Percentiles rank a stretch among this genome's conserved stretches.
These are phyloP conservation scores for Drosophila neotestacea DNA, from an alignment of 2,888 invertebrate genomes.

Conservation along the genomic window DNA sequence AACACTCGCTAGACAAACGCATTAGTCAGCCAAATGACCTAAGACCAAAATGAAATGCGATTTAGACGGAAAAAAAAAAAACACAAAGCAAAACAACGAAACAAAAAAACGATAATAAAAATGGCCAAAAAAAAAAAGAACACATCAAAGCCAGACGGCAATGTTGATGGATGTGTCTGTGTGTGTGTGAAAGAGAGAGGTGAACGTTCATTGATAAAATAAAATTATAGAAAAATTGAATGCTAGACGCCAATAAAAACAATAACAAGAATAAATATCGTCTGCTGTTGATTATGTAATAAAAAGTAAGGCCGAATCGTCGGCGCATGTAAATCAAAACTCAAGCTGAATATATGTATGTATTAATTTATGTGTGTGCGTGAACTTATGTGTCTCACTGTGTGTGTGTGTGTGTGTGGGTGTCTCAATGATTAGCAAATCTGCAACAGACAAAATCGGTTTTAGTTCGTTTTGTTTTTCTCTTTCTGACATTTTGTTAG, in stretches of 20 bases:
- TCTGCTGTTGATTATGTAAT: conserved; percentile 61
- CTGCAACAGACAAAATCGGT: conserved; percentile 22
- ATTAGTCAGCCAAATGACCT: conserved; percentile 48
- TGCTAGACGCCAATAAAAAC: conserved; percentile 59
- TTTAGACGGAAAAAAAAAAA: conserved; percentile 17
- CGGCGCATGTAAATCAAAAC: conserved; percentile 58
- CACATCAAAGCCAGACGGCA: conserved; percentile 52
- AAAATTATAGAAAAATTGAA: conserved; percentile 54
- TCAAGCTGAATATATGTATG: conserved; percentile 12
- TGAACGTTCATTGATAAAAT: conserved; percentile 59
- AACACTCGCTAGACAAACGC: conserved; percentile 11
- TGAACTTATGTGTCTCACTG: neutral
- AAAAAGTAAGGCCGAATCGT: conserved; percentile 46
- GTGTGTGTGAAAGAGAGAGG: neutral
- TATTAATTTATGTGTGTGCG: conserved; percentile 5
- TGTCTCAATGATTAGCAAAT: conserved; percentile 65
- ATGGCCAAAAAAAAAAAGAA: conserved; percentile 8
- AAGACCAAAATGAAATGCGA: conserved; percentile 36
- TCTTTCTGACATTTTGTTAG: conserved; percentile 20
- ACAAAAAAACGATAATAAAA: neutral
- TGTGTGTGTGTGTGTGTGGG: conserved; percentile 38
- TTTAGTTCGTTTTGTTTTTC: conserved; percentile 9
- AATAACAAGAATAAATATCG: conserved; percentile 34
- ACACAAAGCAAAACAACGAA: conserved; percentile 2
- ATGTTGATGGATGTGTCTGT: conserved; percentile 40